Conservation (phyloP, 1,140 invertebrate species). For the Drosophila persimilis region DNA sequence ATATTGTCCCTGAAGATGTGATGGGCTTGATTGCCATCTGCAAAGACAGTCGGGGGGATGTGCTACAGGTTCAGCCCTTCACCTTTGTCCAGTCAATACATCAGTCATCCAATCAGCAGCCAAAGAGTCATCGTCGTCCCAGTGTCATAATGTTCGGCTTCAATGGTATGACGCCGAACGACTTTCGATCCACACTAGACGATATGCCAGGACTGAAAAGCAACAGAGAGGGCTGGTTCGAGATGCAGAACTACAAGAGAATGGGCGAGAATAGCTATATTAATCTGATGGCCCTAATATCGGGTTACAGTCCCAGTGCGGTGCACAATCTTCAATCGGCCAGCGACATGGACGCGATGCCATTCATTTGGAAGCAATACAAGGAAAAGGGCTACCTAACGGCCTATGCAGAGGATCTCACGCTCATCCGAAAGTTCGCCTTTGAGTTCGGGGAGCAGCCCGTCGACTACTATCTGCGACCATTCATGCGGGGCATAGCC, state of each 20-base stretch:
- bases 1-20: slow-evolving; percentile 24
- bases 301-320: slow-evolving; percentile 84
- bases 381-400: slow-evolving; percentile 89
- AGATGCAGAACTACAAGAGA: slow-evolving; percentile 69
- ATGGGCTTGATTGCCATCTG: slow-evolving; percentile 38
- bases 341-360: slow-evolving; percentile 85
- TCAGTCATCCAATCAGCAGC: slow-evolving; percentile 12
- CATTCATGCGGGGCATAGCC: slow-evolving; percentile 87
- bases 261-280: slow-evolving; percentile 91
- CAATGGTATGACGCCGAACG: slow-evolving; percentile 27
- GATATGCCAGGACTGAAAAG: neutral
- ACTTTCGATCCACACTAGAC: neutral
- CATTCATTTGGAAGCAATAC: slow-evolving; percentile 88
- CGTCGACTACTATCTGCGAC: slow-evolving; percentile 91
- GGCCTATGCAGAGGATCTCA: slow-evolving; percentile 90
- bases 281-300: slow-evolving; percentile 90
- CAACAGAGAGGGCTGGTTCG: slow-evolving; percentile 30
- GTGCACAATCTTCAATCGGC: slow-evolving; percentile 40
- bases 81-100: slow-evolving; percentile 29
- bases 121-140: slow-evolving; percentile 14
- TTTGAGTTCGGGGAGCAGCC: slow-evolving; percentile 89
- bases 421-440: slow-evolving; percentile 90
- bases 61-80: slow-evolving; percentile 51
- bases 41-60: neutral
- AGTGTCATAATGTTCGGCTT: slow-evolving; percentile 42